Conservation (phyloP, 2,113 vertebrate species). For the Saccopteryx leptura region DNA sequence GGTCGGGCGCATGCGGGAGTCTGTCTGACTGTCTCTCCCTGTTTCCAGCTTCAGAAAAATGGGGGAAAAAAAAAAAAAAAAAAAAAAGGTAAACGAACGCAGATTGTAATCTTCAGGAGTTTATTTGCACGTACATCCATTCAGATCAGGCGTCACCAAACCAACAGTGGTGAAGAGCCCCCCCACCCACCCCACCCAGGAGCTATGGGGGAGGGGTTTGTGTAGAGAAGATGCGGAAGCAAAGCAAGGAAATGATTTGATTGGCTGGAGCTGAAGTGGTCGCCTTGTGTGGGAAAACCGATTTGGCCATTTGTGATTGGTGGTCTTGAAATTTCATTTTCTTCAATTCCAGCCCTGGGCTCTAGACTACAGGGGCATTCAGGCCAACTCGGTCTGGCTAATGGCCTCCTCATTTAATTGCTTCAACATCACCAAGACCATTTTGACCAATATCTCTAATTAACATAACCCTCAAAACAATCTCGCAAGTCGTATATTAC, state of each 20-base stretch:
- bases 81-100: neutral
- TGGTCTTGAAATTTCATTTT: neutral
- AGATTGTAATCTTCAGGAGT: neutral
- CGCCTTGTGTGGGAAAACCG: neutral
- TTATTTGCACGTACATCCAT: too few species aligned
- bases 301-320: rapidly evolving
- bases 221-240: too few species aligned
- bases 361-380: rapidly evolving
- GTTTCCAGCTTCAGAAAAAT: too few species aligned
- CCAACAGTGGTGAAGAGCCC: neutral
- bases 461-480: neutral
- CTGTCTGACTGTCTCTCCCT: too few species aligned
- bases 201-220: neutral
- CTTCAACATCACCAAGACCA: neutral
- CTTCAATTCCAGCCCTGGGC: rapidly evolving
- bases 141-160: neutral
- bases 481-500: neutral
- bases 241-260: too few species aligned
- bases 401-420: neutral
- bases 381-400: rapidly evolving
- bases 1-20: too few species aligned
- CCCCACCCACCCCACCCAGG: neutral
- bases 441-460: neutral
- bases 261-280: rapidly evolving
- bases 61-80: too few species aligned